phyloP scores from a whole-genome alignment of 1,140 invertebrate genomes.

The Drosophila mauritiana region DNA sequence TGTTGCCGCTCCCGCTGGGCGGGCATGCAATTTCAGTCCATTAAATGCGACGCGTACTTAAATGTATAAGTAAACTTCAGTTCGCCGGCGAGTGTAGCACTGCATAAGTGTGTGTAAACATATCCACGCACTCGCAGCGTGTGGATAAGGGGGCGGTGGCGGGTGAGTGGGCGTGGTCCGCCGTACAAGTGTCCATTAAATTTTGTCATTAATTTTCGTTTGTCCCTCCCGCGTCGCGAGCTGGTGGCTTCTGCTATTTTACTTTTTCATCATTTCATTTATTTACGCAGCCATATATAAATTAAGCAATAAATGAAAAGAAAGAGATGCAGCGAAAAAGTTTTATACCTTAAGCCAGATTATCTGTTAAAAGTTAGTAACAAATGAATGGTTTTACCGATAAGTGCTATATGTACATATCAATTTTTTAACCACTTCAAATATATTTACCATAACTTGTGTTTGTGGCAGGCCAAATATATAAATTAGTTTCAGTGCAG shows the following conservation, averaged over 20 bases:
- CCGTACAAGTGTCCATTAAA: slow-evolving; percentile 74
- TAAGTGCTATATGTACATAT: no score
- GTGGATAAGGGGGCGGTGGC: background rate
- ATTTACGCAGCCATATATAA: slow-evolving; percentile 36
- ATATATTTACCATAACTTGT: slow-evolving; percentile 1
- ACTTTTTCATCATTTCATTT: slow-evolving; percentile 42
- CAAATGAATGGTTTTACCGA: background rate
- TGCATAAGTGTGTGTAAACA: slow-evolving; percentile 71
- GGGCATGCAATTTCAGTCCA: slow-evolving; percentile 59
- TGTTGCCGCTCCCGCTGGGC: slow-evolving; percentile 6
- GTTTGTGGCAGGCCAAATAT: slow-evolving; percentile 29
- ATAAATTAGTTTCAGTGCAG: slow-evolving; percentile 23
- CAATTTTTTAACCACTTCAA: background rate
- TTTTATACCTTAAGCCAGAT: background rate
- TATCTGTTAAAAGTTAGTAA: background rate
- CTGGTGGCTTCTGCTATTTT: slow-evolving; percentile 47
- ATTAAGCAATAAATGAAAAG: slow-evolving; percentile 49
- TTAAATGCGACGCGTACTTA: slow-evolving; percentile 64
- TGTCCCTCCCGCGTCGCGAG: slow-evolving; percentile 27
- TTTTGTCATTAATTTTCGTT: slow-evolving; percentile 77
- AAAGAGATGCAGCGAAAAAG: slow-evolving; percentile 12
- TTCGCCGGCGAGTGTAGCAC: slow-evolving; percentile 40
- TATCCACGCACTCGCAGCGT: slow-evolving; percentile 30
- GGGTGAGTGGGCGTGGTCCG: slow-evolving; percentile 30
- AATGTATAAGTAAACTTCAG: slow-evolving; percentile 60